Base-by-base conservation (phyloP, 1,140 invertebrate genomes). In the Aethina tumida region DNA sequence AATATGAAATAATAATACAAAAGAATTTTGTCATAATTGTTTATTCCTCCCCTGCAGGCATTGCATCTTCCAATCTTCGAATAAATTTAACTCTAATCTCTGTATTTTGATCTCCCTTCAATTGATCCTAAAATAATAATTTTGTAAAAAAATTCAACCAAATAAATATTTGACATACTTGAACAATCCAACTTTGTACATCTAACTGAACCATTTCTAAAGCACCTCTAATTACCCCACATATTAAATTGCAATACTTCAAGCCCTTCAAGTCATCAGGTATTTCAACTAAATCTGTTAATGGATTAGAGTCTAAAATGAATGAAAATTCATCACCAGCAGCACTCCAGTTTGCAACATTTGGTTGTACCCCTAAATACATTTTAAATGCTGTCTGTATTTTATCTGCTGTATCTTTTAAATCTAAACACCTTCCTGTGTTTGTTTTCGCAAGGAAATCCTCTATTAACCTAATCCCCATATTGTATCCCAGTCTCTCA, bases 241-340 rank as follows among this genome's bases (percentile, higher is more conserved):
- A 87, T 20, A 99, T 71, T 29, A 99, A 74, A 60, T 94, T 94
- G 45, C 90, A 96, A 62, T 98, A 99, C 56, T 92, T 90, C 1
- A 99, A 69, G 52, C 77, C 76, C 55, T 78, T 83, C 29, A 87
- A 70, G 58, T 95, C 92, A 5, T 92, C 89, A 4, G 96, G 96
- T 47, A 99, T 71, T 67, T 99, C 96, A 3, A 97, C 94, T 74
- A 97, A 97, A 63, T 99, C 96, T n/a, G 87, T 92, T 9, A 99
- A 62, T 0, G 96, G 95, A 70, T 97, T 99, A 19, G 81, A 74
- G 45, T 99, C 95, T 60, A 98, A 82, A 1, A 91, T 77, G 2
- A 99, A 68, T 0, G 94, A 97, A 69, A 98, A 99, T 68, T 99
- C 95, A 67, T 99, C 93, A 3, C 84, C 89, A 5, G 85, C 75